phyloP scores from a whole-genome alignment of 1,140 invertebrate genomes.

The Caenorhabditis latens region DNA sequence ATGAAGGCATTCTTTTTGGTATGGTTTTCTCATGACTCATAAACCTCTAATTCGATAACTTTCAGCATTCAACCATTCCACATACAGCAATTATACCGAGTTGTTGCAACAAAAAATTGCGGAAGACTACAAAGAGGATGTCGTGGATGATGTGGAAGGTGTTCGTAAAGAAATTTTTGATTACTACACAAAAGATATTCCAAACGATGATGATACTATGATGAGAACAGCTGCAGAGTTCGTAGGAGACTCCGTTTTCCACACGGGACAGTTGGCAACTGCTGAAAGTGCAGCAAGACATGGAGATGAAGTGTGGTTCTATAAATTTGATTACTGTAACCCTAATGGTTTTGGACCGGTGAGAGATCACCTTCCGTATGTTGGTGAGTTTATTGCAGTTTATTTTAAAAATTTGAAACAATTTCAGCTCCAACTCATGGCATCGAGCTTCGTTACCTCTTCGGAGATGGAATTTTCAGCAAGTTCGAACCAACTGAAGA shows the following conservation, averaged over 20 bases:
- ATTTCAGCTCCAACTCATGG: constrained; percentile 68
- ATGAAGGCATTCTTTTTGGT: constrained; percentile 69
- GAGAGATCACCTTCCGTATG: constrained; percentile 54
- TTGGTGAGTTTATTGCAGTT: constrained; percentile 53
- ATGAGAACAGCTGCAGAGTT: constrained; percentile 25
- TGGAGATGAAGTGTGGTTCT: constrained; percentile 62
- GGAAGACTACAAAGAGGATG: constrained; percentile 30
- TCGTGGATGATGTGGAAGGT: constrained; percentile 55
- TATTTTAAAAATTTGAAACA: background rate
- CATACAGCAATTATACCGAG: constrained; percentile 27
- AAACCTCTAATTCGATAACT: background rate
- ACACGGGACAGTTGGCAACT: background rate
- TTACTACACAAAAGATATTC: constrained; percentile 54
- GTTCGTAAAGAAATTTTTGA: constrained; percentile 58
- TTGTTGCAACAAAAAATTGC: constrained; percentile 11
- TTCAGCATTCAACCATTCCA: constrained; percentile 14
- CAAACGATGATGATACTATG: constrained; percentile 14
- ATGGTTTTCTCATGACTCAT: background rate
- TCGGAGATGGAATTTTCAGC: constrained; percentile 69
- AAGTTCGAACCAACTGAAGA: constrained; percentile 70
- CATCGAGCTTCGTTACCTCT: constrained; percentile 72
- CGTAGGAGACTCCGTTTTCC: constrained; percentile 42
- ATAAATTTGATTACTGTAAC: constrained; percentile 64
- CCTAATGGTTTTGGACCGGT: constrained; percentile 54
- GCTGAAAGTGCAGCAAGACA: constrained; percentile 28